Conservation (phyloP, 2,797 vertebrate species). For the Gallinago nigripennis region DNA sequence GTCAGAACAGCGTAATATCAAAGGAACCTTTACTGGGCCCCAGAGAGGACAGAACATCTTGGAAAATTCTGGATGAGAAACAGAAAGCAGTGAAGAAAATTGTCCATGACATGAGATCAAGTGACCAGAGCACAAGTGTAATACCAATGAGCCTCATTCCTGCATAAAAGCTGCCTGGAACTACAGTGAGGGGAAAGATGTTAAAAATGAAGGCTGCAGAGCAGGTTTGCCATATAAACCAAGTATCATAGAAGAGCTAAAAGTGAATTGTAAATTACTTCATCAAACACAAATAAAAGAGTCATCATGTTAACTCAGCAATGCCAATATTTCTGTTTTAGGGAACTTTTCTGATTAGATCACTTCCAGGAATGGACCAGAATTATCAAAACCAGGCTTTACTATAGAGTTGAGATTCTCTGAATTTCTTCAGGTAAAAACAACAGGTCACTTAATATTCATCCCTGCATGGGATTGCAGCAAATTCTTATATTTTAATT, state of each 20-base stretch:
- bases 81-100: not conserved
- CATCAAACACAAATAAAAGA: not conserved
- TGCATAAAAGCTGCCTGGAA: not conserved
- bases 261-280: not conserved
- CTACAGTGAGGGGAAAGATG: not conserved
- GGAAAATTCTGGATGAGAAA: not conserved
- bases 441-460: not conserved
- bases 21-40: not conserved
- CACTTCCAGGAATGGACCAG: not conserved
- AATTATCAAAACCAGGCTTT: not conserved
- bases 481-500: not conserved
- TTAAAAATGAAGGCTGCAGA: not conserved
- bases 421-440: not conserved
- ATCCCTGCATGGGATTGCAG: too few species aligned
- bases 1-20: not conserved
- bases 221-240: not conserved
- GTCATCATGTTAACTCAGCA: not conserved
- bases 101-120: not conserved
- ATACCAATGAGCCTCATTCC: not conserved
- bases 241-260: not conserved
- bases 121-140: not conserved
- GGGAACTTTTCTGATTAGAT: not conserved
- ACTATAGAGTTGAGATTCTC: not conserved
- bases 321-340: not conserved
- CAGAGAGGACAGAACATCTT: not conserved